Base-by-base conservation (phyloP, 2,888 invertebrate genomes). In the Lasioglossum villosulum region DNA sequence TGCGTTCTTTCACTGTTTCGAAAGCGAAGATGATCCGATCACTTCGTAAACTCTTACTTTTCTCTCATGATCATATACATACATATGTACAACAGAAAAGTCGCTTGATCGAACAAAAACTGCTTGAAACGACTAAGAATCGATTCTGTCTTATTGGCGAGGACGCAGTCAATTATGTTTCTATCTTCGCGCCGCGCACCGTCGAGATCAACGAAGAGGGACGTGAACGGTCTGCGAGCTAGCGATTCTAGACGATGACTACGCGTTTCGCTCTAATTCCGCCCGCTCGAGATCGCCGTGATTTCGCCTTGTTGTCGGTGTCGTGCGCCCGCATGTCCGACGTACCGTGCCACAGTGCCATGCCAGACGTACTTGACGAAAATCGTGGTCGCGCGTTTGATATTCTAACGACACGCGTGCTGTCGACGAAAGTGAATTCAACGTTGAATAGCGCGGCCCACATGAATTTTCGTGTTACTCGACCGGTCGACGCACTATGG, bases 211-310 rank as follows among this genome's bases (percentile, higher is more conserved):
- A 12, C 14, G 16, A 27, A 42, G n/a, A 68, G 72, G 30, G 8
- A n/a, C 14, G 37, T 52, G 27, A 39, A 45, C 70, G 39, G 59
- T 34, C 34, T 23, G 39, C 19, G 27, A 27, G 19, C 42, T 42
- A 37, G 45, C 39, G 83, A 84, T 75, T 63, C 63, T 42, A 81
- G 27, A 70, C 84, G 84, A 83, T 78, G 82, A 39, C 45, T 63
- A 78, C 79, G 70, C 83, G 90, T 88, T 74, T 89, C 87, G 92
- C 89, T 92, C 92, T 91, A 80, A 92, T 92, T 92, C 81, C 88
- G 68, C 16, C 39, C 75, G 82, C 78, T 73, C 66, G 92, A 90
- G 89, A 89, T 86, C 86, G 79, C 71, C 78, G 34, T 83, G 86
- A 89, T 92, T 92, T 91, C 88, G 86, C 87, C 73, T 23, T 48